Evolutionary conservation across 1,140 invertebrate species (phyloP).

Genomic region (Grapholita molesta): DNA sequence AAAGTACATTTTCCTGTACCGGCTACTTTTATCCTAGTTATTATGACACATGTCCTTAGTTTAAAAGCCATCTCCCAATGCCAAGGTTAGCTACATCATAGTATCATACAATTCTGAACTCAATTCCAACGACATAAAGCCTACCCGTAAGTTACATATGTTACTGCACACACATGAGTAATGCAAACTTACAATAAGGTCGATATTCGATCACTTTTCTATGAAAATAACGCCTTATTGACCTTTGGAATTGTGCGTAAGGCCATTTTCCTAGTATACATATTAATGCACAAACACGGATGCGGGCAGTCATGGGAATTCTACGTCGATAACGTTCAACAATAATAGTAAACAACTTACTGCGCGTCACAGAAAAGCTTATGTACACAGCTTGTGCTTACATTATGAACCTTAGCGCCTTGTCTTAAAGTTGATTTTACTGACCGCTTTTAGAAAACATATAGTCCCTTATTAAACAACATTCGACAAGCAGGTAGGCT

Average conservation of each 20-base stretch:
- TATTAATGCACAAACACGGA: background rate
- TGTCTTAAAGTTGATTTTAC: background rate
- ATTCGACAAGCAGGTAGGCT: background rate
- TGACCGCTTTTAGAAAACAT: background rate
- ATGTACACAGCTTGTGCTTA: background rate
- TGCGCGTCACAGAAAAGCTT: background rate
- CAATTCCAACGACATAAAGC: no score
- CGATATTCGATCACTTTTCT: background rate
- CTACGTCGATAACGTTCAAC: background rate
- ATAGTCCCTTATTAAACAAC: background rate
- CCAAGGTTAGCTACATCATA: no score
- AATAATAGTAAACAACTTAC: constrained; percentile 7
- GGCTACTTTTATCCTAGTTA: no score
- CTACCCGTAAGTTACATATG: no score
- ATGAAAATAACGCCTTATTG: background rate
- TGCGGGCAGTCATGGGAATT: background rate
- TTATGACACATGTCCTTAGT: no score
- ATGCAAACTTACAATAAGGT: no score
- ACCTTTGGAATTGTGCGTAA: background rate
- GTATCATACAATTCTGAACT: no score
- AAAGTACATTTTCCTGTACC: no score
- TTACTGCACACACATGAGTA: no score
- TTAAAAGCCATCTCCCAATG: no score
- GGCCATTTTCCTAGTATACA: background rate
- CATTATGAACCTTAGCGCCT: background rate